Base-by-base conservation (phyloP, 1,140 invertebrate genomes). In the Drosophila rhopaloa region DNA sequence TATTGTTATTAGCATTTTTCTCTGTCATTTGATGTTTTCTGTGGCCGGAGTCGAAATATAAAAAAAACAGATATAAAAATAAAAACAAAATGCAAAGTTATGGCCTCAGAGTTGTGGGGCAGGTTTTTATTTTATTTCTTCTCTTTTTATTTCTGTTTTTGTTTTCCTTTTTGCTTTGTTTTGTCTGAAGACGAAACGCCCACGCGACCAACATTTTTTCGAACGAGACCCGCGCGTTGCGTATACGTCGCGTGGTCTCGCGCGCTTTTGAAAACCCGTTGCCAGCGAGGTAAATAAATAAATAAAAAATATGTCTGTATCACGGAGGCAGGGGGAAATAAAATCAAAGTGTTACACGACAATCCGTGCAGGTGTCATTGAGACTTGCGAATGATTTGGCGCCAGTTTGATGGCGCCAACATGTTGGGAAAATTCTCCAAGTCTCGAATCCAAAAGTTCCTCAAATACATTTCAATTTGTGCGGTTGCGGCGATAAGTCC, bases 361-460 rank as follows among this genome's bases (percentile, higher is more conserved):
- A 89, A 89, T 84, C 80, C 84, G 84, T 88, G 83, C 84, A 89
- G 84, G 84, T 89, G 84, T 89, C 85, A 89, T 89, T 89, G 84
- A 81, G 84, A 89, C 74, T 89, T 89, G 84, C 84, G 81, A 89
- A 84, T 89, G 84, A 84, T 84, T 89, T 89, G 84, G 84, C 80
- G 84, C 84, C 84, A 88, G 73, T 88, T 88, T 83, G 77, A 89
- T 84, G 84, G 79, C 84, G 51, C 63, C 44, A 47, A 14, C 32
- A 50, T 24, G 59, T 19, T 44, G 47, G 32, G 48, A 41, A 47
- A 70, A 68, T 8, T 50, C 44, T 14, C 13, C 27, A 10, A 16
- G 9, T 32, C 59, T 24, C 27, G 14, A 47, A 55, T 9, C 54
- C n/a, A 24, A 24, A 48, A 48, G 29, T n/a, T 48, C 29, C 38